Evolutionary conservation across 2,797 vertebrate genomes (phyloP), one percentile per base, ranked within the genome.

Genomic region (Hydrophis major): DNA sequence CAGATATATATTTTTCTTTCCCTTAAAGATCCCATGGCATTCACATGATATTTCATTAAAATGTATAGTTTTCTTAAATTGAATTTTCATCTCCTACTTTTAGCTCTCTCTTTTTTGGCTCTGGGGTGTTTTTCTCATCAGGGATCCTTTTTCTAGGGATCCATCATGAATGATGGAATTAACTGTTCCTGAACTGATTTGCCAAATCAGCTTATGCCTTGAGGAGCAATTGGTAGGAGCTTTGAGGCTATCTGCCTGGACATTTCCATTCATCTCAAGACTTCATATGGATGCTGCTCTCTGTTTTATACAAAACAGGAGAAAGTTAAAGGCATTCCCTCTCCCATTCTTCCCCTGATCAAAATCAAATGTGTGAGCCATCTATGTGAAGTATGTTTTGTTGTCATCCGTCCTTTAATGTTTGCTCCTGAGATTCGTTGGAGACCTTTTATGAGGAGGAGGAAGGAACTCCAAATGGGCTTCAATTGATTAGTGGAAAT

Each of bases 381-480:
- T 91, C 92, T 87, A 88, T 13, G 14, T 91, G 92, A 91, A 95
- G 59, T 93, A 6, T 20, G 0, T 50, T 57, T 53, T 92, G 89
- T 90, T 55, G 22, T 47, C 91, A 91, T 57, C 55, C 74, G 87
- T 78, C 55, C 63, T 74, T 94, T 90, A 57, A 55, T 94, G 86
- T 11, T 94, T 93, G 25, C 91, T 57, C 1, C 32, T 88, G 50
- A 25, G 61, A 94, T 32, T 27, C 10, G 86, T 32, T 4, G 14
- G 87, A 89, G 11, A 69, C 90, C 57, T 93, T 28, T 88, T 42
- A 87, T 87, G 92, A 92, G 42, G 63, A n/a, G 50, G 87, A 83
- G 20, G 37, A 10, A 83, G 95, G 94, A 78, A 61, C 94, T 89
- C 90, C 28, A 93, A 86, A 57, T 69, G 57, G 60, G 57, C 90